Percentiles rank a stretch among this genome's conserved stretches.
Evolutionary conservation across 2,797 vertebrate species (phyloP).

Genomic region (Gadopsis marmoratus): DNA sequence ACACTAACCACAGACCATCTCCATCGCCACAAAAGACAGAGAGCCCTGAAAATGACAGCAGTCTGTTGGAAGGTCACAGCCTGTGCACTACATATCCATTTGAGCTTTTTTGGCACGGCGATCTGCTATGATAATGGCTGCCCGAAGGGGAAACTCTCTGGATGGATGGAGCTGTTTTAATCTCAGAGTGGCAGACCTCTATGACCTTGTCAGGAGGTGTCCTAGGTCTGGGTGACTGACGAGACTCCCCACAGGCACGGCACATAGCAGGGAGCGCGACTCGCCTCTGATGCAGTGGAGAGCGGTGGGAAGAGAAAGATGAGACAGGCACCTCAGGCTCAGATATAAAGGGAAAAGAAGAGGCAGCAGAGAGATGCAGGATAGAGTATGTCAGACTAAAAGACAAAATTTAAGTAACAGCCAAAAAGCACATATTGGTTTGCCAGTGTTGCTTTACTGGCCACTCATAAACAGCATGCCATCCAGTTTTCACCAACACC

Average conservation of each 20-base stretch:
- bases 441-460: constrained; percentile 1
- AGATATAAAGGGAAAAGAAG: constrained; percentile 15
- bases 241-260: constrained; percentile 67
- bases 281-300: constrained; percentile 35
- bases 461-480: constrained; percentile 26
- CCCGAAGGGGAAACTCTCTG: constrained; percentile 62
- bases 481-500: constrained; percentile 10
- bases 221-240: constrained; percentile 71
- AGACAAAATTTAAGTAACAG: background rate
- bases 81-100: constrained; percentile 68
- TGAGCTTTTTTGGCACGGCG: constrained; percentile 69
- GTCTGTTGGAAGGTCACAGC: constrained; percentile 71
- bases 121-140: constrained; percentile 73
- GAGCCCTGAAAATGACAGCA: constrained; percentile 63
- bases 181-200: constrained; percentile 74
- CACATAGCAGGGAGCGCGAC: constrained; percentile 38
- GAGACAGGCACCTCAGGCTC: constrained; percentile 29
- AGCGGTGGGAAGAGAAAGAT: constrained; percentile 37
- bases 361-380: constrained; percentile 19
- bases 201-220: constrained; percentile 77
- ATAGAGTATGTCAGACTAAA: constrained; percentile 13
- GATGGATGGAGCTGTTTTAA: constrained; percentile 77
- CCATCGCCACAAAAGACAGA: constrained; percentile 40
- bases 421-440: constrained; percentile 20
- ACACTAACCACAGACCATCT: background rate